A percentile compares a stretch with the other conserved stretches of the same genome.
These are phyloP conservation scores for Euplexia lucipara DNA, from an alignment of 2,888 invertebrate genomes.

Conservation along the genomic window DNA sequence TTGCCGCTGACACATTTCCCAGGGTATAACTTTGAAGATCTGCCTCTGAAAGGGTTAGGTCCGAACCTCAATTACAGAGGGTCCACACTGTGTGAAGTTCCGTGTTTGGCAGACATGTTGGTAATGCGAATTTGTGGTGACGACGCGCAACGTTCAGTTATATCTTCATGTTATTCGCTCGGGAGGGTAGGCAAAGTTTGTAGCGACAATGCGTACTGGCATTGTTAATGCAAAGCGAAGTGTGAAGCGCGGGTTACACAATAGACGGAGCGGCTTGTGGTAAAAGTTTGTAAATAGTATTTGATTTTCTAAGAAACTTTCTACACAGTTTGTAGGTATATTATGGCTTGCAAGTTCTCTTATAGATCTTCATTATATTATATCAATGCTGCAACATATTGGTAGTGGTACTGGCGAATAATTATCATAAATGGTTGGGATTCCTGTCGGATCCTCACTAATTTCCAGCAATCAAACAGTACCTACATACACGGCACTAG, in stretches of 20 bases:
- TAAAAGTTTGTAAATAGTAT: slow-evolving; percentile 29
- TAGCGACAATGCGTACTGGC: slow-evolving; percentile 12
- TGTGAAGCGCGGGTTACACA: slow-evolving; percentile 1
- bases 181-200: slow-evolving; percentile 41
- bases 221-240: slow-evolving; percentile 28
- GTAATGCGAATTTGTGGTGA: slow-evolving; percentile 61
- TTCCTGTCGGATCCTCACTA: neutral
- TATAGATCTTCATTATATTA: too few relatives aligned
- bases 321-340: neutral
- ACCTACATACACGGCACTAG: neutral
- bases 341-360: too few relatives aligned
- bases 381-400: neutral
- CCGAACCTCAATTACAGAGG: slow-evolving; percentile 59
- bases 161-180: slow-evolving; percentile 37
- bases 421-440: neutral
- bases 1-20: slow-evolving; percentile 63
- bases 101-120: slow-evolving; percentile 51
- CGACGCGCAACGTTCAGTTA: slow-evolving; percentile 33
- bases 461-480: neutral
- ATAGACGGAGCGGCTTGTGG: neutral
- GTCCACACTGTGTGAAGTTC: slow-evolving; percentile 57
- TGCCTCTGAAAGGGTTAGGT: slow-evolving; percentile 58
- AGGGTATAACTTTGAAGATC: slow-evolving; percentile 63
- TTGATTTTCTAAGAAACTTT: slow-evolving; percentile 14
- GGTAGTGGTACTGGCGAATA: neutral